Base-by-base conservation (phyloP, 2,888 invertebrate genomes). In the Pasiphila rectangulata region DNA sequence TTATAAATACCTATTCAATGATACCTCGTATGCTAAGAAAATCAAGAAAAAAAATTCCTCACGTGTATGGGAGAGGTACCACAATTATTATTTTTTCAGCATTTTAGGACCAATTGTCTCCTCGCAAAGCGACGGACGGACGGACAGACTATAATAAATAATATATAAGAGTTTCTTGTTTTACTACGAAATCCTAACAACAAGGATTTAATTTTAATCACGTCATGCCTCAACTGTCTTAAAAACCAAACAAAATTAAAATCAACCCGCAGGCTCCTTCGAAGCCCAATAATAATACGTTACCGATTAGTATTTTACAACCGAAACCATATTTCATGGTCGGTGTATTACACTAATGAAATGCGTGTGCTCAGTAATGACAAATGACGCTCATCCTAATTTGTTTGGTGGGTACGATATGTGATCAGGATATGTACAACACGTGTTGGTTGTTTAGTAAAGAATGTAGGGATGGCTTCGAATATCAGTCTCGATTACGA, bases 381-480 rank as follows among this genome's bases (percentile, higher is more conserved):
- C 78, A 82, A 84, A 85, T 74, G 78, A 75, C 63, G 71, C 61
- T 62, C 66, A 60, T 72, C 69, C 74, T 78, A 83, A 85, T 84
- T 84, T 83, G 83, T 84, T 75, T 66, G 69, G 69, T 62, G 60
- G 69, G 69, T 64, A 69, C 63, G 57, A 63, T 58, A 52, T 54
- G 60, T 57, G 74, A 80, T 75, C 79, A 79, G 81, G 80, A 78
- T 72, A 71, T 17, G n/a, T n/a, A n/a, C 73, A 40, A 35, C 21
- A 45, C 40, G 37, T 45, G 40, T 49, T 21, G 7, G 20, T 34
- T 20, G 16, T 24, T 32, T 6, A 32, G 24, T 39, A 7, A 10
- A 27, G 39, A 46, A 13, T 40, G 21, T 34, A 9, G 12, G 15
- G 19, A 45, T 9, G 3, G 12, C 16, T 23, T 21, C 15, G 23